Evolutionary conservation across 1,140 invertebrate species (phyloP).

Genomic region (Halesus radiatus): DNA sequence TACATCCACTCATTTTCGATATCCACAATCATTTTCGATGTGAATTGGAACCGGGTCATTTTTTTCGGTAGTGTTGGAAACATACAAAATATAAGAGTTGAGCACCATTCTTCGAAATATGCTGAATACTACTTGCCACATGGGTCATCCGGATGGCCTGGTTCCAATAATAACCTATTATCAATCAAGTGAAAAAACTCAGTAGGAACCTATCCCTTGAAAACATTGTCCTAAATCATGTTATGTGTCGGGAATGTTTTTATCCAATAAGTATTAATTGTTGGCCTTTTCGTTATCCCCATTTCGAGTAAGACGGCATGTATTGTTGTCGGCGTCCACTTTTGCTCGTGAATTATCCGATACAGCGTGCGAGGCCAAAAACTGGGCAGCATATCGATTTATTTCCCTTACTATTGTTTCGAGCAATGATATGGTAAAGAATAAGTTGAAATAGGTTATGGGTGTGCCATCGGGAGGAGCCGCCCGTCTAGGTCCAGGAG

Average conservation of each 20-base stretch:
- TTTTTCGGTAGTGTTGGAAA: no score
- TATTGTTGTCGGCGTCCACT: constrained; percentile 44
- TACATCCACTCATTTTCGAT: no score
- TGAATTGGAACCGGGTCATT: no score
- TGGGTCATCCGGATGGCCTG: constrained; percentile 53
- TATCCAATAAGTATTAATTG: constrained; percentile 56
- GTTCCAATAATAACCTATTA: constrained; percentile 46
- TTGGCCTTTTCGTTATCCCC: constrained; percentile 55
- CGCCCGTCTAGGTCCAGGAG: constrained; percentile 49
- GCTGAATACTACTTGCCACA: constrained; percentile 58
- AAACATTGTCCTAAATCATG: constrained; percentile 60
- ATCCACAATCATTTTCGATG: no score
- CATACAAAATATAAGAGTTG: no score
- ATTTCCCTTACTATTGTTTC: constrained; percentile 38
- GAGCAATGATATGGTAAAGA: constrained; percentile 44
- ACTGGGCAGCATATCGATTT: constrained; percentile 47
- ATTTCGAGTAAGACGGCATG: constrained; percentile 56
- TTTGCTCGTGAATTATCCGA: constrained; percentile 43
- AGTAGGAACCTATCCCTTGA: constrained; percentile 57
- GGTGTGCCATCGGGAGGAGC: constrained; percentile 42
- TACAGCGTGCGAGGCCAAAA: constrained; percentile 42
- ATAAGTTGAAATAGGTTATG: constrained; percentile 55
- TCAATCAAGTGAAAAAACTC: constrained; percentile 53
- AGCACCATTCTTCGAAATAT: no score
- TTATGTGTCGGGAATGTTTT: constrained; percentile 56